Evolutionary conservation across 1,140 invertebrate species (phyloP).

Genomic region (Dufourea novaeangliae): DNA sequence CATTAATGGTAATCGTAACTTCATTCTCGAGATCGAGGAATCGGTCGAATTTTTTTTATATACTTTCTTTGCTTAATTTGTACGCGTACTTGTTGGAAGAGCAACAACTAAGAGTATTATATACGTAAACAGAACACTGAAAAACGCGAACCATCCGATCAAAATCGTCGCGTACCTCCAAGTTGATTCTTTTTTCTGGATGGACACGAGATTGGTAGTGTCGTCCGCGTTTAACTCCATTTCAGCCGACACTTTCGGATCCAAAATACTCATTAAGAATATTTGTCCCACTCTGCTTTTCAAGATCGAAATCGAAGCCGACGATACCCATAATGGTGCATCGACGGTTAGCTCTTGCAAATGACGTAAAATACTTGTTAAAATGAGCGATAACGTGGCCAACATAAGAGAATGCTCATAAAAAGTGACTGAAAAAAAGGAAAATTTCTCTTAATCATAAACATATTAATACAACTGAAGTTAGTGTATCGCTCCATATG

Average conservation of each 20-base stretch:
- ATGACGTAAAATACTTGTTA: slow-evolving; percentile 75
- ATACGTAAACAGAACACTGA: slow-evolving; percentile 59
- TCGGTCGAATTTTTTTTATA: not conserved
- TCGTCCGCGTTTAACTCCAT: slow-evolving; percentile 69
- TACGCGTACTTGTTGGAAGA: slow-evolving; percentile 50
- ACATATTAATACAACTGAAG: too few relatives aligned
- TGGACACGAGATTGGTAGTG: slow-evolving; percentile 63
- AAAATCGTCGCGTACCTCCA: slow-evolving; percentile 68
- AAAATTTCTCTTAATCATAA: not conserved
- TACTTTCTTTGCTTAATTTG: too few relatives aligned
- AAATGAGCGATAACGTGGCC: slow-evolving; percentile 74
- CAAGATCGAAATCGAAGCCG: slow-evolving; percentile 45
- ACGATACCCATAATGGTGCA: slow-evolving; percentile 62
- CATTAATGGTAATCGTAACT: not conserved
- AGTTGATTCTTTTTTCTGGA: slow-evolving; percentile 18
- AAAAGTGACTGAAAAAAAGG: slow-evolving; percentile 77
- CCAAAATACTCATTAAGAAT: slow-evolving; percentile 70
- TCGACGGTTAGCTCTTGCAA: slow-evolving; percentile 50
- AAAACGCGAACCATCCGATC: slow-evolving; percentile 67
- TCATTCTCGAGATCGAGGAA: not conserved
- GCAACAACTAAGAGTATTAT: slow-evolving; percentile 60
- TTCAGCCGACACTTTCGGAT: slow-evolving; percentile 69
- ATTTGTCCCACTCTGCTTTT: slow-evolving; percentile 69
- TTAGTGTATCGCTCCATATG: too few relatives aligned
- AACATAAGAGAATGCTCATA: slow-evolving; percentile 78